A percentile compares a stretch with the other conserved stretches of the same genome.
Evolutionary conservation across 2,888 invertebrate species (phyloP).

Genomic region (Malachius bipustulatus): DNA sequence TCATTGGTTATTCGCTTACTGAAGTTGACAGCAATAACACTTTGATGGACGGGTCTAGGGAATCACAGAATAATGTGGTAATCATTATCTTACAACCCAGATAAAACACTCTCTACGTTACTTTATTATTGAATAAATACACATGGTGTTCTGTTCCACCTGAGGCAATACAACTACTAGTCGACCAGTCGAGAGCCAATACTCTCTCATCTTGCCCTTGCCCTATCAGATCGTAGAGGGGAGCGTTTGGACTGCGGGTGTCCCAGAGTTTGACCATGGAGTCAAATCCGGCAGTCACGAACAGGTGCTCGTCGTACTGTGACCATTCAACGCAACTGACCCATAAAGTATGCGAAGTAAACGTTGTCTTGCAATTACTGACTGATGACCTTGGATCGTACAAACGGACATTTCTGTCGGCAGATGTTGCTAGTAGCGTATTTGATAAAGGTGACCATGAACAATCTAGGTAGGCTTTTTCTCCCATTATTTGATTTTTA

Average conservation of each 20-base stretch:
- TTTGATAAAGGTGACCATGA: slow-evolving; percentile 70
- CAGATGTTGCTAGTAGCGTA: slow-evolving; percentile 71
- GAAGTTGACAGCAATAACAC: too few relatives aligned
- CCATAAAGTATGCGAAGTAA: slow-evolving; percentile 85
- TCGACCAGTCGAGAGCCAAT: slow-evolving; percentile 88
- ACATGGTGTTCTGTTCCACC: too few relatives aligned
- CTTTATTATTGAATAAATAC: too few relatives aligned
- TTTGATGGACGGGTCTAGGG: too few relatives aligned
- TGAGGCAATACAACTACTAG: slow-evolving; percentile 72
- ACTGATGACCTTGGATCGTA: slow-evolving; percentile 87
- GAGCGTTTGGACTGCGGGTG: slow-evolving; percentile 78
- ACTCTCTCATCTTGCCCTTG: slow-evolving; percentile 90
- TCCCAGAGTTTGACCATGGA: slow-evolving; percentile 92
- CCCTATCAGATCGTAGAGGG: slow-evolving; percentile 83
- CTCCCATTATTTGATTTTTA: slow-evolving; percentile 71
- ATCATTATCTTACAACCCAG: too few relatives aligned
- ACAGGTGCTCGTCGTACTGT: slow-evolving; percentile 63
- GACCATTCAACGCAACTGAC: slow-evolving; percentile 88
- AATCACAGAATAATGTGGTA: too few relatives aligned
- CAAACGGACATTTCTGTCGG: slow-evolving; percentile 80
- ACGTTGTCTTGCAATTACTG: slow-evolving; percentile 77
- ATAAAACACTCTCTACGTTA: too few relatives aligned
- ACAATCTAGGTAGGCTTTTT: slow-evolving; percentile 81
- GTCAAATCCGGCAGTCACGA: slow-evolving; percentile 90
- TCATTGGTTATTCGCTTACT: too few relatives aligned